phyloP scores from a whole-genome alignment of 2,797 vertebrate species.

The Bothrops alternatus region DNA sequence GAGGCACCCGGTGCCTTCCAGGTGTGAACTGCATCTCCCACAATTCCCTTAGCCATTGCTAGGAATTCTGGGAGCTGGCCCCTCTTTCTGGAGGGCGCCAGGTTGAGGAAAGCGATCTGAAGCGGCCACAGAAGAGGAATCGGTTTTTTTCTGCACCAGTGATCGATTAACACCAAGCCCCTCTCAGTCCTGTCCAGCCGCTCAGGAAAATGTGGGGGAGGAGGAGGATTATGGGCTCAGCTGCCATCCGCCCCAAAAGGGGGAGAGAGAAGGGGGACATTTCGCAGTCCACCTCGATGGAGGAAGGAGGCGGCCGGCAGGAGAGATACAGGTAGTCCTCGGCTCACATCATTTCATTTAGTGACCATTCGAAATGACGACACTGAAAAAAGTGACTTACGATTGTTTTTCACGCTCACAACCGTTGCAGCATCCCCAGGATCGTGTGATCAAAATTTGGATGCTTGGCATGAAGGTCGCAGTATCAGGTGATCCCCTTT shows the following conservation, averaged over 20 bases:
- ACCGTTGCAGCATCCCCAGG: background rate
- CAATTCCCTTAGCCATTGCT: background rate
- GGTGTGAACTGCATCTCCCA: background rate
- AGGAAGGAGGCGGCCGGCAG: background rate
- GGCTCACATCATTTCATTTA: too few species aligned
- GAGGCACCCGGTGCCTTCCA: background rate
- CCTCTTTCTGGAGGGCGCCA: background rate
- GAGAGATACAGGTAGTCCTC: background rate
- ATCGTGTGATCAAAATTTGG: background rate
- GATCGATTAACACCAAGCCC: background rate
- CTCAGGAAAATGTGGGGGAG: background rate
- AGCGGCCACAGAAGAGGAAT: background rate
- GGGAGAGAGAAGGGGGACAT: background rate
- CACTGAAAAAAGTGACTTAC: too few species aligned
- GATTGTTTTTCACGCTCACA: too few species aligned
- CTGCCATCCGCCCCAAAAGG: background rate
- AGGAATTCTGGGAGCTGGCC: background rate
- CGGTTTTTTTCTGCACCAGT: background rate
- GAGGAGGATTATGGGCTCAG: background rate
- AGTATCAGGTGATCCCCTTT: background rate
- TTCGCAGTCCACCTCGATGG: too few species aligned
- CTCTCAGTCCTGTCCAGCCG: background rate
- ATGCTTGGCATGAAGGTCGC: background rate
- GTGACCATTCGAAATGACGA: too few species aligned
- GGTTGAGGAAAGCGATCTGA: background rate